Base-by-base conservation (phyloP, 2,888 invertebrate species). In the Sicus ferrugineus region DNA sequence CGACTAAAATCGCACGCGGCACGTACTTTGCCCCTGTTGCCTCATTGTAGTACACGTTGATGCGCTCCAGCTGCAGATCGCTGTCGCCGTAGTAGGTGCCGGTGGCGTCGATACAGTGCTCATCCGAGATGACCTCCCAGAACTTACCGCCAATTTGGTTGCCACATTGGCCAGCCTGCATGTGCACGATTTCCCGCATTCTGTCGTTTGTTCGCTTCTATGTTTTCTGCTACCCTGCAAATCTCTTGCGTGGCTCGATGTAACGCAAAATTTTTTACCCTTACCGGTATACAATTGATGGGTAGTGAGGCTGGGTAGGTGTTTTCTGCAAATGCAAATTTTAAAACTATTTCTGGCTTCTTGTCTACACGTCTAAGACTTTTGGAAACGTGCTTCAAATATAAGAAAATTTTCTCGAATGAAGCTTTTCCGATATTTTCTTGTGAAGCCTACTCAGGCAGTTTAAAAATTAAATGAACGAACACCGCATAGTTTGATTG, bases 81-180 rank as follows among this genome's bases (percentile, higher is more conserved):
- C 93, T 94, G 86, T 96, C 96, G 69, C 95, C 96, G 78, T 93
- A 92, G 87, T 95, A 95, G 68, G 93, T 91, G 72, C 95, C 95
- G 77, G 94, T 94, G 79, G 94, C 94, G 89, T 95, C 94, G 83
- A 96, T 96, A 81, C 95, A 95, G 85, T 96, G 96, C 87, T 96
- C 96, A 84, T 96, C 95, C 70, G 96, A 96, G 88, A 97, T 96
- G 78, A 96, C 95, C 88, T 96, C 96, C 96, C 95, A 96, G 89
- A 95, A 95, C 91, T 96, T 96, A 79, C 96, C 94, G 81, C 96
- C 96, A 86, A 97, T 96, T 88, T 97, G 96, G 88, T 97, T 97
- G 76, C 96, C 97, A 87, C 96, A 96, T 86, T 96, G 96, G 78
- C 96, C 97, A 78, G 95, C 92, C 87, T 97, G 97, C 79, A 97